These are phyloP conservation scores for Melanotus villosus DNA, from an alignment of 2,888 invertebrate genomes.

Conservation along the genomic window DNA sequence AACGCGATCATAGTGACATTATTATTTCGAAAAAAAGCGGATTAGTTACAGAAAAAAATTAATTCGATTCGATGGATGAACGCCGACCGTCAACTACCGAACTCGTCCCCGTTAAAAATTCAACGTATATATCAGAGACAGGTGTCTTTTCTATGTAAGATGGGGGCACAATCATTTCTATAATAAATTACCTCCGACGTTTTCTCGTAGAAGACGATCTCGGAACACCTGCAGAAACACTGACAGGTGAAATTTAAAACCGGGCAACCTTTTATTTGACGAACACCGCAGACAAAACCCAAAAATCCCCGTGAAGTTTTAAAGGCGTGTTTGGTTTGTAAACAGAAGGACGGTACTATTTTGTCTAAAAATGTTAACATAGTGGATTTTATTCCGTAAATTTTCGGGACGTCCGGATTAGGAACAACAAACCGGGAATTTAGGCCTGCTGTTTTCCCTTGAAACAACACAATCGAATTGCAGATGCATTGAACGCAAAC, in stretches of 20 bases:
- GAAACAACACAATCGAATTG: slow-evolving; percentile 31
- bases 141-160: slow-evolving; percentile 22
- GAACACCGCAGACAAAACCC: slow-evolving; percentile 33
- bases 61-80: slow-evolving; percentile 4
- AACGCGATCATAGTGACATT: neutral
- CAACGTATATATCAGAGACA: slow-evolving; percentile 5
- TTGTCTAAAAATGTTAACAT: slow-evolving; percentile 5
- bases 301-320: neutral
- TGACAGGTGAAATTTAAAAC: slow-evolving; percentile 49
- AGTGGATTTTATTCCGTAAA: neutral
- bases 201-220: slow-evolving; percentile 37
- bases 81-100: slow-evolving; percentile 8
- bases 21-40: neutral
- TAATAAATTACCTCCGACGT: slow-evolving; percentile 53
- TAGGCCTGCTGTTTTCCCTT: slow-evolving; percentile 7
- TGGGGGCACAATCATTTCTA: slow-evolving; percentile 44
- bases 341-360: slow-evolving; percentile 2
- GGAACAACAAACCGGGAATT: neutral
- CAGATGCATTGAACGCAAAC: slow-evolving; percentile 41
- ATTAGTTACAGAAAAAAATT: neutral
- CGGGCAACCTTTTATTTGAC: slow-evolving; percentile 37
- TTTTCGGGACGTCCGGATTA: neutral
- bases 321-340: slow-evolving; percentile 3
- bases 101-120: neutral
- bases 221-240: slow-evolving; percentile 44